Conservation (phyloP, 2,113 vertebrate genomes). For the Pteronura brasiliensis region DNA sequence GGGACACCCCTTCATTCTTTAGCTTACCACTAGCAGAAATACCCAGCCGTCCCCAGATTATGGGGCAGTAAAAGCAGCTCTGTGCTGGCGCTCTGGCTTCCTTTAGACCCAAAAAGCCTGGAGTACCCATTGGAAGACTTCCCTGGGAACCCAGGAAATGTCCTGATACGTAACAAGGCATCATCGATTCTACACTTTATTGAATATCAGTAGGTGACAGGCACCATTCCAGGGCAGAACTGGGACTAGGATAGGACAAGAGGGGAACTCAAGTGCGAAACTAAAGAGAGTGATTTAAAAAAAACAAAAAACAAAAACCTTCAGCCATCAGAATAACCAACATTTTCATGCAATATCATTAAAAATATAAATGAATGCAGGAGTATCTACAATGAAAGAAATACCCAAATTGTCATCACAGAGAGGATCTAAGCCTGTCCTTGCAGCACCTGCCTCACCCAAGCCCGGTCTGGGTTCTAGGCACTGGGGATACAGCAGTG, state of each 20-base stretch:
- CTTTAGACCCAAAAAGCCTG: background rate
- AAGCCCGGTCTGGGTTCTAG: too few species aligned
- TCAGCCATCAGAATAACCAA: background rate
- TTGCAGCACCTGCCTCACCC: too few species aligned
- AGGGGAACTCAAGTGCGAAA: background rate
- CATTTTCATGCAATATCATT: background rate
- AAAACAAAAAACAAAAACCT: background rate
- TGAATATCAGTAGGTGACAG: background rate
- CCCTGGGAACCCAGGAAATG: constrained; percentile 48
- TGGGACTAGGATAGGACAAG: background rate
- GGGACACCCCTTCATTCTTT: background rate
- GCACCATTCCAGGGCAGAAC: background rate
- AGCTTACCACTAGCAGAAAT: background rate
- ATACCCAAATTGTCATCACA: background rate
- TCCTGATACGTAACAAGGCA: background rate
- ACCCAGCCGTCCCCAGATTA: constrained; percentile 17
- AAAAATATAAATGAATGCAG: background rate
- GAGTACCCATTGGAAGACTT: background rate
- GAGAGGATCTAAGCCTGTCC: background rate
- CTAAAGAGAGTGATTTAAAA: background rate
- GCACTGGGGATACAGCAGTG: background rate
- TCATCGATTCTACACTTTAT: background rate
- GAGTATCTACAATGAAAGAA: background rate
- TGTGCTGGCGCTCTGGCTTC: background rate
- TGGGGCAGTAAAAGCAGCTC: background rate